Percentiles rank a stretch among this genome's conserved stretches.
phyloP scores from a whole-genome alignment of 2,113 vertebrate species.

The Pterophyllum scalare region DNA sequence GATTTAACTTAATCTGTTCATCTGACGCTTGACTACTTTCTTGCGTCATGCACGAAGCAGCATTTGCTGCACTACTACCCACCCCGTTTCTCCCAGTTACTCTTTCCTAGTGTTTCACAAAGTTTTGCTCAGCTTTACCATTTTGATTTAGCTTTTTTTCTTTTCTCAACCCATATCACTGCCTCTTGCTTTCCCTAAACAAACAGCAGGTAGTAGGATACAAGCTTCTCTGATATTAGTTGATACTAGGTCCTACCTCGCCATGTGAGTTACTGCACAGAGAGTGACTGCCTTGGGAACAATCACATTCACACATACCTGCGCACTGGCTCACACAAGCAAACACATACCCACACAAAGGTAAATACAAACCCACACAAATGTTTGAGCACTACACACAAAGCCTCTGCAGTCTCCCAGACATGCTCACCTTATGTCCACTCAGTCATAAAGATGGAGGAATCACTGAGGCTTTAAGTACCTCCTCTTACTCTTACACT shows the following conservation, averaged over 20 bases:
- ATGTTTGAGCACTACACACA: slow-evolving; percentile 9
- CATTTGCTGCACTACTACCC: neutral
- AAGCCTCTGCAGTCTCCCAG: slow-evolving; percentile 31
- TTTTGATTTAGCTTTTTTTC: slow-evolving; percentile 47
- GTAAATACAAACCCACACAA: slow-evolving; percentile 35
- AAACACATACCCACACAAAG: slow-evolving; percentile 30
- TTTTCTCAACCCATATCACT: slow-evolving; percentile 36
- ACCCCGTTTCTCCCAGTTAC: slow-evolving; percentile 9
- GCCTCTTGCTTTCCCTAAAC: slow-evolving; percentile 27
- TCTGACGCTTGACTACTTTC: neutral
- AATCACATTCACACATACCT: slow-evolving; percentile 21
- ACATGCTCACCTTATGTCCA: slow-evolving; percentile 38
- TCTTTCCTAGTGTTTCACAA: slow-evolving; percentile 10
- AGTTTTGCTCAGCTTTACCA: slow-evolving; percentile 42
- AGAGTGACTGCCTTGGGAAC: slow-evolving; percentile 33
- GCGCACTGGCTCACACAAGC: slow-evolving; percentile 36
- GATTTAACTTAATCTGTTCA: neutral
- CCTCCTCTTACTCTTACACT: neutral
- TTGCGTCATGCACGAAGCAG: slow-evolving; percentile 17
- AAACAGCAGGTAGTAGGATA: slow-evolving; percentile 63
- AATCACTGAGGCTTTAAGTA: slow-evolving; percentile 19
- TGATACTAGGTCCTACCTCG: slow-evolving; percentile 64
- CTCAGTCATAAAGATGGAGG: slow-evolving; percentile 29
- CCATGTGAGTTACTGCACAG: slow-evolving; percentile 59
- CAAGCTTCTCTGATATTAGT: slow-evolving; percentile 71